These are phyloP conservation scores for Oceanites oceanicus DNA, from an alignment of 2,113 vertebrate species.

Conservation along the genomic window DNA sequence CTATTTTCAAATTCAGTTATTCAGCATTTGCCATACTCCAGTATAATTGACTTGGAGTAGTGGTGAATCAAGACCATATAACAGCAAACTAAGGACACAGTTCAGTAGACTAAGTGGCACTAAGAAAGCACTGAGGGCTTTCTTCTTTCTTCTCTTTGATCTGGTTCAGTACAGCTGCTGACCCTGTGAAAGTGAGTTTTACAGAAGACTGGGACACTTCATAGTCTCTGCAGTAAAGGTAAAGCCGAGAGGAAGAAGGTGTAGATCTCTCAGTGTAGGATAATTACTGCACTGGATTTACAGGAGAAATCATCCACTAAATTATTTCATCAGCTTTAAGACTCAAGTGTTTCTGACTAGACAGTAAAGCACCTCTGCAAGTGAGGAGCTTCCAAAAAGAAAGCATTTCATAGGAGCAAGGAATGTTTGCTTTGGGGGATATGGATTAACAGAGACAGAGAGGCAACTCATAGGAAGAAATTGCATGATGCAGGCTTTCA, in stretches of 20 bases:
- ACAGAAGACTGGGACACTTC: neutral
- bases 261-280: neutral
- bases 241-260: neutral
- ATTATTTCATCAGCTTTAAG: neutral
- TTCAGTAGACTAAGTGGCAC: neutral
- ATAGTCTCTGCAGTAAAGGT: neutral
- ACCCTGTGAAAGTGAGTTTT: neutral
- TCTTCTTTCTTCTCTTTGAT: neutral
- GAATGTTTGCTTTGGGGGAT: neutral
- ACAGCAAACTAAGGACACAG: neutral
- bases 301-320: neutral
- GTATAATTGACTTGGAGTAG: neutral
- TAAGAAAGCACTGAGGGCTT: neutral
- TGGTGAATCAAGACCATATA: neutral
- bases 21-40: neutral
- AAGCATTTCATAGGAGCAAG: neutral
- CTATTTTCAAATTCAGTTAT: conserved; percentile 3
- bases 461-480: neutral
- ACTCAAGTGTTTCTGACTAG: neutral
- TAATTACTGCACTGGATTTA: neutral
- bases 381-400: neutral
- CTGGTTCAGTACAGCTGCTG: neutral
- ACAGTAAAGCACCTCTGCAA: neutral
- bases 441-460: neutral
- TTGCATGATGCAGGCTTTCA: neutral